phyloP scores from a whole-genome alignment of 2,797 vertebrate species.

The Setipinna tenuifilis region DNA sequence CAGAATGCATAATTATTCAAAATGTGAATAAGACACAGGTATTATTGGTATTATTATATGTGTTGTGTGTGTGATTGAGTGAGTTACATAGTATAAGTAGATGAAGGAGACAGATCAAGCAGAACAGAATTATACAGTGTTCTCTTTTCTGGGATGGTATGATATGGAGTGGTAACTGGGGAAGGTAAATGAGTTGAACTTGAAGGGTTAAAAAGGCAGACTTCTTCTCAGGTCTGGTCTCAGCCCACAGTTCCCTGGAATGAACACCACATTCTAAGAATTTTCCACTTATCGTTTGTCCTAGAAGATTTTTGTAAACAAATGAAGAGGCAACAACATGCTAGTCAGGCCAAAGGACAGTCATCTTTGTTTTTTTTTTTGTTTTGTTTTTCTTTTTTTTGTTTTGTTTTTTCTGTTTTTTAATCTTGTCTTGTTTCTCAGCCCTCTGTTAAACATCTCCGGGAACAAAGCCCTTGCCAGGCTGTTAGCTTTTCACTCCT shows the following conservation, averaged over 20 bases:
- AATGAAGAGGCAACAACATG: not conserved
- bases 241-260: not conserved
- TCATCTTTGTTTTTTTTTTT: not conserved
- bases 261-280: not conserved
- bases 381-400: not conserved
- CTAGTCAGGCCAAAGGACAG: too few species aligned
- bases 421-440: not conserved
- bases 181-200: not conserved
- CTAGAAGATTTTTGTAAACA: not conserved
- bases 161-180: not conserved
- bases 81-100: not conserved
- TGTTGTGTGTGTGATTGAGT: not conserved
- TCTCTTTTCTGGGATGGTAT: not conserved
- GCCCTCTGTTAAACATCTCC: not conserved
- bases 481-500: not conserved
- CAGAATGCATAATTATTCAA: not conserved
- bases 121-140: not conserved
- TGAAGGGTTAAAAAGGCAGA: slow-evolving; percentile 1
- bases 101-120: not conserved
- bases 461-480: not conserved
- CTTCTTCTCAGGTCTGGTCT: not conserved
- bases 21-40: not conserved
- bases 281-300: slow-evolving; percentile 17
- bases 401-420: not conserved
- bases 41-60: not conserved